Evolutionary conservation across 53 echinoderm and acorn worm species (phyloP).

Genomic region (Echinometra lucunter): DNA sequence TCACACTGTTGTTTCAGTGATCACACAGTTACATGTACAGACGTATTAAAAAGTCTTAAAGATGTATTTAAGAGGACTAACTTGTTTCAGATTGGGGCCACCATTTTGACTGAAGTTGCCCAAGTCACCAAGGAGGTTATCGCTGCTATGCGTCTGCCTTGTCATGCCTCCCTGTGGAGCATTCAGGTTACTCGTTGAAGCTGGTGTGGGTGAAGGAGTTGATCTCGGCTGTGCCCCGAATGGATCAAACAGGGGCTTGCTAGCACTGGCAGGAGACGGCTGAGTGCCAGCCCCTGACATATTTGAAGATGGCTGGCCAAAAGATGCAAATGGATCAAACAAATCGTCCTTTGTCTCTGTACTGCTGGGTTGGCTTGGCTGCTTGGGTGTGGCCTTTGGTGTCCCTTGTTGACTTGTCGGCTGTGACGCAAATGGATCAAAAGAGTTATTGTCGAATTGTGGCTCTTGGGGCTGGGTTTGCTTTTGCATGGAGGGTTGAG

Average conservation of each 20-base stretch:
- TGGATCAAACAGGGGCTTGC: conserved; percentile 80
- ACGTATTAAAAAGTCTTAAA: no score
- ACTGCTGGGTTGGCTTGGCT: conserved; percentile 35
- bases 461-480: conserved; percentile 49
- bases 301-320: conserved; percentile 67
- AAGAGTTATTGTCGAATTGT: conserved; percentile 30
- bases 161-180: conserved; percentile 63
- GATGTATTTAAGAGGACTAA: not conserved
- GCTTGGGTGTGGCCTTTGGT: conserved; percentile 49
- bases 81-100: conserved; percentile 58
- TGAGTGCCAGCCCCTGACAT: not conserved
- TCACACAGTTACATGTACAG: no score
- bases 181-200: conserved; percentile 62
- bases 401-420: conserved; percentile 46
- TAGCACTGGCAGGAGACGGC: conserved; percentile 45
- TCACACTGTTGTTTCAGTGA: no score
- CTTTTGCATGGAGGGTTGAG: conserved; percentile 26
- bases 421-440: conserved; percentile 78
- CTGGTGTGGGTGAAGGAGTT: conserved; percentile 63
- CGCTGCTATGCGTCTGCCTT: conserved; percentile 83
- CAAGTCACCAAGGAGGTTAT: conserved; percentile 81
- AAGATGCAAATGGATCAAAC: conserved; percentile 83
- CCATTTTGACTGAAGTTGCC: conserved; percentile 67
- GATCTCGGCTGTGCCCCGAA: conserved; percentile 67
- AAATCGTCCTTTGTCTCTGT: conserved; percentile 18